Evolutionary conservation across 2,797 vertebrate genomes (phyloP).

Genomic region (Tenualosa ilisha): DNA sequence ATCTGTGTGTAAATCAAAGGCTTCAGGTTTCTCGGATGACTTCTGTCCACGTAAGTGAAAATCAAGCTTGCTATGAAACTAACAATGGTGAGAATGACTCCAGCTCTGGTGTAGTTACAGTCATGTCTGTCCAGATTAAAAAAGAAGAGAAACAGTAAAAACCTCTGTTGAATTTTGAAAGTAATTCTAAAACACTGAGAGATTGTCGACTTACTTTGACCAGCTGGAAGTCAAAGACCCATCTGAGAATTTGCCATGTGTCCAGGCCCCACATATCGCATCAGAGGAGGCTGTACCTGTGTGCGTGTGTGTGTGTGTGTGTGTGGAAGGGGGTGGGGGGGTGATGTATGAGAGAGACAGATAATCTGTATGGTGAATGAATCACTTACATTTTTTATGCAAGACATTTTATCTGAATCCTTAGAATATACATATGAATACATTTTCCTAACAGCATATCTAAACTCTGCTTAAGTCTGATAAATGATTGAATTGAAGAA

Average conservation of each 20-base stretch:
- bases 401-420: too few species aligned
- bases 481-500: too few species aligned
- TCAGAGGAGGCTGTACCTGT: slow-evolving; percentile 55
- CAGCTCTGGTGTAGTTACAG: not conserved
- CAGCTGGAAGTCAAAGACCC: slow-evolving; percentile 51
- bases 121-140: not conserved
- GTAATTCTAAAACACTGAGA: not conserved
- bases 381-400: not conserved
- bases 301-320: slow-evolving; percentile 21
- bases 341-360: too few species aligned
- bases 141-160: not conserved
- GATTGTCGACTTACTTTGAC: slow-evolving; percentile 48
- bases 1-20: not conserved
- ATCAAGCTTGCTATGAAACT: not conserved
- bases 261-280: slow-evolving; percentile 56
- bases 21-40: not conserved
- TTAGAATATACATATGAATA: too few species aligned
- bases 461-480: not conserved
- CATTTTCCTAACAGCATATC: too few species aligned
- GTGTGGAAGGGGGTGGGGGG: too few species aligned
- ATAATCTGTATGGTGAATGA: too few species aligned
- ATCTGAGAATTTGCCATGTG: slow-evolving; percentile 54
- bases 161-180: not conserved
- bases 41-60: not conserved
- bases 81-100: not conserved